These are phyloP conservation scores for Macrotis lagotis DNA, from an alignment of 2,113 vertebrate species.

Conservation along the genomic window DNA sequence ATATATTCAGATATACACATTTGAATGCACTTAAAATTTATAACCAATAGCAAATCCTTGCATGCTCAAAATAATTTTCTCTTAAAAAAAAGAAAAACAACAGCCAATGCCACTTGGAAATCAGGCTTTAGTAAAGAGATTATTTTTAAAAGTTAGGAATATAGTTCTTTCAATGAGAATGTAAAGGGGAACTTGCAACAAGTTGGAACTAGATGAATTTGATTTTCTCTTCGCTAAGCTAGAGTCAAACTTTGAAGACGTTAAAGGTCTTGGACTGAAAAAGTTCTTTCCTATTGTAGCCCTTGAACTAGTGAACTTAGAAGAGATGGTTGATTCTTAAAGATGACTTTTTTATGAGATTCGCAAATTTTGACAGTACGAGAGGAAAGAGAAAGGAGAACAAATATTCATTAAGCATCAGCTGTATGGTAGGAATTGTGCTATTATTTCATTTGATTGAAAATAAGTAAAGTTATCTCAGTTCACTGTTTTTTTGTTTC, in stretches of 20 bases:
- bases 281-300: neutral
- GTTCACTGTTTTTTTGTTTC: slow-evolving; percentile 13
- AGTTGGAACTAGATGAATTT: neutral
- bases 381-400: neutral
- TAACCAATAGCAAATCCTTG: slow-evolving; percentile 29
- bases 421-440: neutral
- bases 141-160: slow-evolving; percentile 16
- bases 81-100: slow-evolving; percentile 15
- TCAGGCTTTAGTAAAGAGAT: neutral
- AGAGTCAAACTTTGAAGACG: slow-evolving; percentile 28
- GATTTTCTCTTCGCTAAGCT: neutral
- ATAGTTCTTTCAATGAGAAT: neutral
- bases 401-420: neutral
- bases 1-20: neutral
- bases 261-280: neutral
- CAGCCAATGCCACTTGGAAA: slow-evolving; percentile 9
- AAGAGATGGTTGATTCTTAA: neutral
- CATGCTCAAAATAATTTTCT: slow-evolving; percentile 56
- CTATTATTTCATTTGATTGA: neutral
- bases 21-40: slow-evolving; percentile 36
- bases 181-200: neutral
- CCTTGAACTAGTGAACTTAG: neutral
- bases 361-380: neutral
- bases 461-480: neutral
- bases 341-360: neutral